These are phyloP conservation scores for Orientallactaga bullata DNA, from an alignment of 2,113 vertebrate genomes.

Conservation along the genomic window DNA sequence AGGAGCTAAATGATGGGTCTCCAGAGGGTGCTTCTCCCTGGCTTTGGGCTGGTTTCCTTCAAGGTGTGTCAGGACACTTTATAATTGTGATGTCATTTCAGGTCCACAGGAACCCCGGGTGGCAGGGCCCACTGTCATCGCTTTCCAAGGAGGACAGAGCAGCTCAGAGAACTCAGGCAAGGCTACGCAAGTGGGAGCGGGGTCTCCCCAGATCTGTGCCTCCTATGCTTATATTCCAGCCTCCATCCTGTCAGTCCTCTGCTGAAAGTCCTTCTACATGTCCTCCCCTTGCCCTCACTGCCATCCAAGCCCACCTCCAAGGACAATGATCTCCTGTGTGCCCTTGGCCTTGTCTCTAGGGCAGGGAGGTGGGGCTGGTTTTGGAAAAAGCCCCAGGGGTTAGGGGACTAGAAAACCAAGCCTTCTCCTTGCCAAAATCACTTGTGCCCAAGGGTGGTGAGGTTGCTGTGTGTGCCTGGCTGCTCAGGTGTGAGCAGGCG, in stretches of 20 bases:
- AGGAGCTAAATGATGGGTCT: background rate
- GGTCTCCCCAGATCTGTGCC: too few species aligned
- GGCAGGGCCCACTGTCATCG: background rate
- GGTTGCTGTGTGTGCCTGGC: too few species aligned
- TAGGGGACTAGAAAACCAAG: background rate
- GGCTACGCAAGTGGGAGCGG: background rate
- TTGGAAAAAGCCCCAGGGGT: too few species aligned
- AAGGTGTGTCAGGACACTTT: background rate
- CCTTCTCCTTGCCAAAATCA: background rate
- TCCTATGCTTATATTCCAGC: background rate
- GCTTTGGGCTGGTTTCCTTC: rapidly evolving
- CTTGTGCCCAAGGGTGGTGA: too few species aligned
- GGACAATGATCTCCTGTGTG: background rate
- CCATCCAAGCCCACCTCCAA: too few species aligned
- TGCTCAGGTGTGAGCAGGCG: rapidly evolving
- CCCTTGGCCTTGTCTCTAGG: background rate
- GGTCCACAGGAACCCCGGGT: background rate
- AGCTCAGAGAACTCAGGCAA: background rate
- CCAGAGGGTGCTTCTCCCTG: background rate
- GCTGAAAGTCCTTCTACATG: background rate
- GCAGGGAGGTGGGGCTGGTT: too few species aligned
- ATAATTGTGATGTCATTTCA: background rate
- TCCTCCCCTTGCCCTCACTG: rapidly evolving
- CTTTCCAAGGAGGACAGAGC: background rate
- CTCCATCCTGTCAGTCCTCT: background rate